phyloP scores from a whole-genome alignment of 2,797 vertebrate genomes.

The Ataeniobius toweri region DNA sequence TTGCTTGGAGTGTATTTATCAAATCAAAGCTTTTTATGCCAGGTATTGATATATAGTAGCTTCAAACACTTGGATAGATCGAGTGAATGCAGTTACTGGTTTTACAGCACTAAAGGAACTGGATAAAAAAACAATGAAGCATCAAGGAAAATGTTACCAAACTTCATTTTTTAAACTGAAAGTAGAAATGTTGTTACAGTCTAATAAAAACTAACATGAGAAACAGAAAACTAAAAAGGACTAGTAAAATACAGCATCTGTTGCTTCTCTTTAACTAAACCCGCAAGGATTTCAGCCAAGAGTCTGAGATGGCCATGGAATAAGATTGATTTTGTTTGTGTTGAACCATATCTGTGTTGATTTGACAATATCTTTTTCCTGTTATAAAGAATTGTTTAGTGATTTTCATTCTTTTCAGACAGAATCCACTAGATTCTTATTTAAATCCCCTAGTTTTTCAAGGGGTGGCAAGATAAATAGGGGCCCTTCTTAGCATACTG shows the following conservation, averaged over 20 bases:
- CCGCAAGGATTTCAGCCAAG: neutral
- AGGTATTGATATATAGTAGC: neutral
- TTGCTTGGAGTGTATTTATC: too few species aligned
- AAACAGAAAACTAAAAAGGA: neutral
- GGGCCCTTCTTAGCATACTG: too few species aligned
- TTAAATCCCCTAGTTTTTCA: too few species aligned
- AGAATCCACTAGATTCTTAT: too few species aligned
- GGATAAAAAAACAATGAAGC: neutral
- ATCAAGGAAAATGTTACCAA: neutral
- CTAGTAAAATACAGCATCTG: neutral
- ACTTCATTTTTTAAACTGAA: neutral
- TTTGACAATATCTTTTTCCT: too few species aligned
- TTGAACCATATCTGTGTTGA: too few species aligned
- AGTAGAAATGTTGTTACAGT: neutral
- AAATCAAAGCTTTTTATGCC: neutral
- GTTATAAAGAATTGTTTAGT: too few species aligned
- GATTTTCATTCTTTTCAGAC: too few species aligned
- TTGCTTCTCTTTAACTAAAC: neutral
- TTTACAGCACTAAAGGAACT: neutral
- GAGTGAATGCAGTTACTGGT: neutral
- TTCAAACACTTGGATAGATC: neutral
- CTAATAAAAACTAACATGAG: neutral
- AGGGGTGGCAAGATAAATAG: too few species aligned
- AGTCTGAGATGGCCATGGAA: too few species aligned
- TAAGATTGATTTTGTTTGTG: too few species aligned